A percentile compares a stretch with the other conserved stretches of the same genome.
phyloP scores from a whole-genome alignment of 1,140 invertebrate species.

The Macrotrachela quadricornifera region DNA sequence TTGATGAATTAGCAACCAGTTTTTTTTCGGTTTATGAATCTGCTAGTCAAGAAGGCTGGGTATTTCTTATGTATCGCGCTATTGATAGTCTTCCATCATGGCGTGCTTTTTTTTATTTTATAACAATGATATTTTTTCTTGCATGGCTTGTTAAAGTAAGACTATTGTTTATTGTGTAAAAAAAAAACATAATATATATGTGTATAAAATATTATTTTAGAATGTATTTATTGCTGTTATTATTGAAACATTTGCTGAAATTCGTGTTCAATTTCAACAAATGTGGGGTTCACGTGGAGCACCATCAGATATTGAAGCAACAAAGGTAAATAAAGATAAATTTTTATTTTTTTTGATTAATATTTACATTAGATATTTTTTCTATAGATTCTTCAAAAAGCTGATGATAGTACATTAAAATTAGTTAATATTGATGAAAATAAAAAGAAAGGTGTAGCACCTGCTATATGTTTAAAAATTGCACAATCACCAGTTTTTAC shows the following conservation, averaged over 20 bases:
- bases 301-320: constrained; percentile 19
- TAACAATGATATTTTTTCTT: constrained; percentile 96
- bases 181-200: too few relatives aligned
- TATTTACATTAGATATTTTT: neutral
- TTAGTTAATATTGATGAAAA: constrained; percentile 81
- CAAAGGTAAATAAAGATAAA: neutral
- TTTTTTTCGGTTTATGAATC: constrained; percentile 99
- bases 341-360: too few relatives aligned
- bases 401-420: constrained; percentile 38
- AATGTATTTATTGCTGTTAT: constrained; percentile 99
- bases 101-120: constrained; percentile 86
- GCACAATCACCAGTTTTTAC: constrained; percentile 60
- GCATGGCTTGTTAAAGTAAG: constrained; percentile 83
- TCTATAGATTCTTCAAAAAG: neutral
- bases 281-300: constrained; percentile 66
- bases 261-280: constrained; percentile 96
- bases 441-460: constrained; percentile 66
- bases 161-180: neutral
- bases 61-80: constrained; percentile 95
- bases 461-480: constrained; percentile 43
- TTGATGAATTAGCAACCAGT: constrained; percentile 85
- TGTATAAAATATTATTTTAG: constrained; percentile 20
- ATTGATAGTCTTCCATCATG: constrained; percentile 87
- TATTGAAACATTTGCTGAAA: constrained; percentile 98
- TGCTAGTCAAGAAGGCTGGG: constrained; percentile 97